phyloP scores from a whole-genome alignment of 2,888 invertebrate species.

The Scaptomyza flava region DNA sequence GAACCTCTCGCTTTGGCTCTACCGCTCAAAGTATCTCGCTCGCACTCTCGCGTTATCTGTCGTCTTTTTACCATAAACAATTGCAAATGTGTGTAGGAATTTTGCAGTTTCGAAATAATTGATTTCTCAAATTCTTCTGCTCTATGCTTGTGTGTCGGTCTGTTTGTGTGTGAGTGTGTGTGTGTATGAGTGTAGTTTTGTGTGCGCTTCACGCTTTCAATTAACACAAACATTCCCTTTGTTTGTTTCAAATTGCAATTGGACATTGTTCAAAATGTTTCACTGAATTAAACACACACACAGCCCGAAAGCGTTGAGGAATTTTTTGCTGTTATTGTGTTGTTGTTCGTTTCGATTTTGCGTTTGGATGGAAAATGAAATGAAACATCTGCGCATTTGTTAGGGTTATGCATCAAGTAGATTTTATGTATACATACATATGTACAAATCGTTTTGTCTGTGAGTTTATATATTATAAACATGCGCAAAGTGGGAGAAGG shows the following conservation, averaged over 20 bases:
- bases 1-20: conserved; percentile 9
- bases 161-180: conserved; percentile 16
- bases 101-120: conserved; percentile 80
- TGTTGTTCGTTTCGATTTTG: conserved; percentile 16
- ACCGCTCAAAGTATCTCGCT: conserved; percentile 15
- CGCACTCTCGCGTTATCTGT: conserved; percentile 22
- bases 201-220: conserved; percentile 74
- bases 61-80: conserved; percentile 69
- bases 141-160: conserved; percentile 26
- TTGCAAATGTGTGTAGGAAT: conserved; percentile 79
- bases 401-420: conserved; percentile 70
- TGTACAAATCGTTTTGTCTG: neutral
- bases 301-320: conserved; percentile 61
- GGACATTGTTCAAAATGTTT: conserved; percentile 77
- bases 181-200: conserved; percentile 28
- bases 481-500: conserved; percentile 19
- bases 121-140: conserved; percentile 75
- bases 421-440: conserved; percentile 24
- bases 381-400: conserved; percentile 75
- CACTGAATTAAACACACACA: conserved; percentile 55
- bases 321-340: conserved; percentile 41
- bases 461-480: neutral
- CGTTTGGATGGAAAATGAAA: conserved; percentile 49
- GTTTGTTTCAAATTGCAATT: conserved; percentile 77
- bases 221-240: conserved; percentile 79